Conservation (phyloP, 1,140 invertebrate genomes). For the Drosophila guanche region DNA sequence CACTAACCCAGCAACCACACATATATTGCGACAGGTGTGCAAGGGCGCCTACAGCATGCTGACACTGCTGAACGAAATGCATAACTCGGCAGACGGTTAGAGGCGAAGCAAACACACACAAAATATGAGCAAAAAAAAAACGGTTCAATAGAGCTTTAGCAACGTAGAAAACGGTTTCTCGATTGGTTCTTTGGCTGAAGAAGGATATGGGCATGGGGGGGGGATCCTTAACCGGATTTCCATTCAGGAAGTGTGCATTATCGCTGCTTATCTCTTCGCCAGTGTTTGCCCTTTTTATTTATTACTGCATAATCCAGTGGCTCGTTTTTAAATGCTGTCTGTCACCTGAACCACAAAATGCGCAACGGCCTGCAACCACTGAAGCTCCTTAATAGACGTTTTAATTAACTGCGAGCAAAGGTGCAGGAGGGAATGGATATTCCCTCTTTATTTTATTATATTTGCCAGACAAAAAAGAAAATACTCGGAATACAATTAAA, state of each 20-base stretch:
- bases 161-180: too few species aligned
- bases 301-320: constrained; percentile 57
- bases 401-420: constrained; percentile 47
- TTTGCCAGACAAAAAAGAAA: constrained; percentile 28
- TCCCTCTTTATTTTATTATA: constrained; percentile 48
- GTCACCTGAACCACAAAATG: constrained; percentile 17
- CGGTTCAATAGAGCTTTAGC: too few species aligned
- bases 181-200: too few species aligned
- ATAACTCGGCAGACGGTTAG: neutral
- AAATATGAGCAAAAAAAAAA: too few species aligned
- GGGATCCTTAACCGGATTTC: constrained; percentile 42
- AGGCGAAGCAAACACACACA: too few species aligned
- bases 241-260: constrained; percentile 59
- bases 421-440: constrained; percentile 20
- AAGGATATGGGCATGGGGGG: neutral
- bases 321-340: constrained; percentile 66
- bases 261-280: constrained; percentile 57
- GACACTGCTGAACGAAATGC: constrained; percentile 53
- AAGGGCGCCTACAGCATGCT: constrained; percentile 63
- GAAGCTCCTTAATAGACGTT: constrained; percentile 54
- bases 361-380: constrained; percentile 7
- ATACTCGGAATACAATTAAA: constrained; percentile 38
- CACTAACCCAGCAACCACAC: too few species aligned
- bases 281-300: constrained; percentile 31
- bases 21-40: constrained; percentile 38